Percentiles rank a stretch among this genome's conserved stretches.
Conservation (phyloP, 2,113 vertebrate species). For the Butorides virescens region DNA sequence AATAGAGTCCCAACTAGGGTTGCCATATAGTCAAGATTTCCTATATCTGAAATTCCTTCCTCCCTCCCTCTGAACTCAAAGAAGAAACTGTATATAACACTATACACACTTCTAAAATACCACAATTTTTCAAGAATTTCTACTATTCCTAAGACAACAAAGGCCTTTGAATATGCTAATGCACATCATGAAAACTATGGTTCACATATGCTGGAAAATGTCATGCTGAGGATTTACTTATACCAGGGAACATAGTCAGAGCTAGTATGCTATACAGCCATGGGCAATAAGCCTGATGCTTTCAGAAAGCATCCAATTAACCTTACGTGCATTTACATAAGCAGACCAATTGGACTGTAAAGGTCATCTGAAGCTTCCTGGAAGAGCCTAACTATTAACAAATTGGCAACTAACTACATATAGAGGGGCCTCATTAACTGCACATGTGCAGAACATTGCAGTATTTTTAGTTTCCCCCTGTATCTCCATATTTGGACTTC, state of each 20-base stretch:
- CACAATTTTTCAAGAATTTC: background rate
- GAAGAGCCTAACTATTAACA: background rate
- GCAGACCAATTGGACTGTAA: background rate
- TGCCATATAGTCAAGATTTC: background rate
- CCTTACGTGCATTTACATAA: background rate
- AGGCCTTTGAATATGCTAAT: background rate
- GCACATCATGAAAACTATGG: background rate
- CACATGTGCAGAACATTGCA: background rate
- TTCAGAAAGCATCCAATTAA: background rate
- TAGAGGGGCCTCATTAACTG: background rate
- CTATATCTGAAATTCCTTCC: background rate
- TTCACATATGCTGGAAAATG: background rate
- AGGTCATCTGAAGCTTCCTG: background rate
- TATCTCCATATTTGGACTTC: background rate
- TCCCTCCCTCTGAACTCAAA: background rate
- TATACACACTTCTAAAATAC: background rate
- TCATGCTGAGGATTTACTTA: background rate
- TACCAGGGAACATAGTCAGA: background rate
- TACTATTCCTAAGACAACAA: background rate
- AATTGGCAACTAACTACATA: background rate
- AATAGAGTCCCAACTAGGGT: fast-evolving
- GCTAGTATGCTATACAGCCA: background rate
- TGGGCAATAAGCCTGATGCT: background rate
- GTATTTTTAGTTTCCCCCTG: background rate
- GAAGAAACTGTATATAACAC: background rate